Percentiles rank a stretch among this genome's conserved stretches.
These are phyloP conservation scores for Nylanderia fulva DNA, from an alignment of 1,140 invertebrate species.

Conservation along the genomic window DNA sequence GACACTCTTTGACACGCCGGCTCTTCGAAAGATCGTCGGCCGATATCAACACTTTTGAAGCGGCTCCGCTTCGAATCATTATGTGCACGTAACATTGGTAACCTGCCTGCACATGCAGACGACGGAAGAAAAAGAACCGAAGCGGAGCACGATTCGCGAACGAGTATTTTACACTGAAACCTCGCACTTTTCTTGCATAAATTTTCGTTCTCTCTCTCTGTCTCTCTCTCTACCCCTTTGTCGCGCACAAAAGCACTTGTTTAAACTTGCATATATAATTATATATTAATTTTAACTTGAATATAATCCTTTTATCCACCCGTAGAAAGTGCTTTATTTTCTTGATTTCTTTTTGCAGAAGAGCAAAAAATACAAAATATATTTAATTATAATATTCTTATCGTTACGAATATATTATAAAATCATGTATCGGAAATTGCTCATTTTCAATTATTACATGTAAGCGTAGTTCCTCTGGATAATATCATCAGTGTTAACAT, in stretches of 20 bases:
- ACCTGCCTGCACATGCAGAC: conserved; percentile 41
- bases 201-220: background rate
- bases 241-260: background rate
- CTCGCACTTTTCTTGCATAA: background rate
- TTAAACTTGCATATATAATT: conserved; percentile 12
- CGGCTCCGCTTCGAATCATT: conserved; percentile 47
- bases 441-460: conserved; percentile 8
- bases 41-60: conserved; percentile 69
- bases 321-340: background rate
- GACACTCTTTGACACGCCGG: conserved; percentile 64
- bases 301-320: background rate
- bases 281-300: background rate
- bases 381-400: background rate
- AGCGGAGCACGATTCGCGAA: conserved; percentile 27
- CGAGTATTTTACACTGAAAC: conserved; percentile 12
- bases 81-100: conserved; percentile 67
- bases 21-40: conserved; percentile 68
- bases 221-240: background rate
- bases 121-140: conserved; percentile 11
- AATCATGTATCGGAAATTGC: background rate
- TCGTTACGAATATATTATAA: background rate
- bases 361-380: background rate
- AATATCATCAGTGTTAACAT: background rate
- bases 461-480: background rate
- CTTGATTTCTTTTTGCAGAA: background rate